Evolutionary conservation across 2,888 invertebrate genomes (phyloP).

Genomic region (Cremastinae sp.): DNA sequence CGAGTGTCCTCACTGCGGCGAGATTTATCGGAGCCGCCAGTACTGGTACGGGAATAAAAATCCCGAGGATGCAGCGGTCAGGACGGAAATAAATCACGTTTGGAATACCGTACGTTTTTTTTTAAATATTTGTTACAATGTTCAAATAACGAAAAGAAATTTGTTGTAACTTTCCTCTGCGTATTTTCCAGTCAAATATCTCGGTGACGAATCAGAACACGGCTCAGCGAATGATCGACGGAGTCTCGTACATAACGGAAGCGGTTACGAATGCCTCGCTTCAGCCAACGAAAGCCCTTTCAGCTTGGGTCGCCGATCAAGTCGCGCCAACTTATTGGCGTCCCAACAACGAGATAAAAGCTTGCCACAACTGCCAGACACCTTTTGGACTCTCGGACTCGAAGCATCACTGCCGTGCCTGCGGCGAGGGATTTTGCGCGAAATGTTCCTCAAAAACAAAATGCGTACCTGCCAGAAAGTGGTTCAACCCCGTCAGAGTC

Average conservation of each 20-base stretch:
- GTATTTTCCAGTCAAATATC: slow-evolving; percentile 53
- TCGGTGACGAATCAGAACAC: slow-evolving; percentile 81
- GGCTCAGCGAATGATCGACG: slow-evolving; percentile 85
- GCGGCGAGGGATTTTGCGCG: slow-evolving; percentile 91
- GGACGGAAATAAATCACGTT: slow-evolving; percentile 82
- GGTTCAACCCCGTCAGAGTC: slow-evolving; percentile 87
- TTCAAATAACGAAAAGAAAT: not conserved
- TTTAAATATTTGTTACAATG: not conserved
- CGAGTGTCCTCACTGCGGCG: slow-evolving; percentile 88
- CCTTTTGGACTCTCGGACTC: slow-evolving; percentile 82
- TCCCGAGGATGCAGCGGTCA: slow-evolving; percentile 86
- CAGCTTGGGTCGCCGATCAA: slow-evolving; percentile 89
- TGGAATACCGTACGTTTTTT: slow-evolving; percentile 81
- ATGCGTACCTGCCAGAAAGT: slow-evolving; percentile 88
- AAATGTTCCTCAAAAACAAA: slow-evolving; percentile 85
- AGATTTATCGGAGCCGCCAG: slow-evolving; percentile 87
- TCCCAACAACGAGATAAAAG: slow-evolving; percentile 87
- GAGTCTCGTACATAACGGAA: slow-evolving; percentile 84
- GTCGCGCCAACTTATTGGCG: slow-evolving; percentile 91
- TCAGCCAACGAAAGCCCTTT: slow-evolving; percentile 86
- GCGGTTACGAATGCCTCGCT: slow-evolving; percentile 85
- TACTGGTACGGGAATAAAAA: slow-evolving; percentile 91
- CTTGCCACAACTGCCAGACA: slow-evolving; percentile 85
- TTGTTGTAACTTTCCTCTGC: not conserved
- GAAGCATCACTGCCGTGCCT: slow-evolving; percentile 89